A percentile compares a stretch with the other conserved stretches of the same genome.
Conservation (phyloP, 2,888 invertebrate genomes). For the Megamerina dolium region DNA sequence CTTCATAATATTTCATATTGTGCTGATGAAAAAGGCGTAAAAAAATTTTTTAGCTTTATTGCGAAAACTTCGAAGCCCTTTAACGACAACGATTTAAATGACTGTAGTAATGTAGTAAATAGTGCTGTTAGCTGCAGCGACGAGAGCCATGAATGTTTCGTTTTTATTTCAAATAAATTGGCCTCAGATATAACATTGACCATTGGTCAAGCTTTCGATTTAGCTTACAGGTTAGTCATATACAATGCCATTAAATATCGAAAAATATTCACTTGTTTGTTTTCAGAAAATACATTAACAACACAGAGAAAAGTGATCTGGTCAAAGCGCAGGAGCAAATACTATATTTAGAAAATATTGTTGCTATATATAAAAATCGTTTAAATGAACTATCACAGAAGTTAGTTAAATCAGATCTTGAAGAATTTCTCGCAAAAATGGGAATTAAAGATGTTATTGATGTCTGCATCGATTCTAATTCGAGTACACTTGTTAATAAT, state of each 20-base stretch:
- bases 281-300: constrained; percentile 80
- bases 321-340: constrained; percentile 85
- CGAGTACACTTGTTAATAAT: too few species aligned
- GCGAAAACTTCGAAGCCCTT: constrained; percentile 40
- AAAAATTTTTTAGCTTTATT: constrained; percentile 74
- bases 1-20: constrained; percentile 97
- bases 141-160: constrained; percentile 91
- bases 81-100: constrained; percentile 20
- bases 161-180: constrained; percentile 93
- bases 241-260: neutral
- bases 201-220: constrained; percentile 96
- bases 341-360: constrained; percentile 79
- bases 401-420: constrained; percentile 44
- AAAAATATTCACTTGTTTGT: neutral
- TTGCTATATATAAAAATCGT: constrained; percentile 74
- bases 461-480: too few species aligned
- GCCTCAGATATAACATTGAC: constrained; percentile 97
- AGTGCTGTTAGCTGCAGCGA: constrained; percentile 16
- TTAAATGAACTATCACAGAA: constrained; percentile 60
- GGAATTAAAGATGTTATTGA: constrained; percentile 54
- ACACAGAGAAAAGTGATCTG: constrained; percentile 83
- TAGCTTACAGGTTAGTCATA: constrained; percentile 75
- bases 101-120: constrained; percentile 18
- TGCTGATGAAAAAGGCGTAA: constrained; percentile 97
- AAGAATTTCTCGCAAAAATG: constrained; percentile 53